phyloP scores from a whole-genome alignment of 2,113 vertebrate species.

The Trematomus loennbergii region DNA sequence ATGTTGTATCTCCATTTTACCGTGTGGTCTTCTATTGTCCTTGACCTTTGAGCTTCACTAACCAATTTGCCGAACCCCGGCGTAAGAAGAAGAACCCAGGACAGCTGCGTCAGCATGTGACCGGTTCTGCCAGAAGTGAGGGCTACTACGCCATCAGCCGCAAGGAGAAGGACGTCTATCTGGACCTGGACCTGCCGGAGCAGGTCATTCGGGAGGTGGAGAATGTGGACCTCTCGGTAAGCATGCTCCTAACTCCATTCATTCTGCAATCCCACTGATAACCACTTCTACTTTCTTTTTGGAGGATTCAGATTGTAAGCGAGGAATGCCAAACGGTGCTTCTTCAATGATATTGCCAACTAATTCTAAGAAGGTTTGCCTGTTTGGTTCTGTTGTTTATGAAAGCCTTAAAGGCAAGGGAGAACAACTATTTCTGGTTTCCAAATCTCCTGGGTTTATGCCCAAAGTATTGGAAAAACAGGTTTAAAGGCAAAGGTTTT shows the following conservation, averaged over 20 bases:
- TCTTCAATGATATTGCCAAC: not conserved
- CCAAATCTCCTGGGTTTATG: no score
- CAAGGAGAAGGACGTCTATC: constrained; percentile 93
- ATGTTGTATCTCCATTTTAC: not conserved
- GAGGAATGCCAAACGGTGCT: not conserved
- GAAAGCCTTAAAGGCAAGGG: no score
- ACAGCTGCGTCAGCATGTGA: constrained; percentile 89
- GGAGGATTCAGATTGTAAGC: not conserved
- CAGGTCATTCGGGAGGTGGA: constrained; percentile 87
- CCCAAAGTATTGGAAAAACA: no score
- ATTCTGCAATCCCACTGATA: not conserved
- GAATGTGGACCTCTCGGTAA: constrained; percentile 85
- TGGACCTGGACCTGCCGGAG: constrained; percentile 89
- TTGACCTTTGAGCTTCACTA: constrained; percentile 87
- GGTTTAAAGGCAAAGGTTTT: no score
- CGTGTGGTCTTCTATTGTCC: constrained; percentile 53
- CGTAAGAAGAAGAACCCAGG: constrained; percentile 87
- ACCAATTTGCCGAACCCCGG: constrained; percentile 91
- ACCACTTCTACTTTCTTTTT: not conserved
- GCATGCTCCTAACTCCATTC: not conserved
- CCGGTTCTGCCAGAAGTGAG: constrained; percentile 92
- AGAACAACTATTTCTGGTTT: no score
- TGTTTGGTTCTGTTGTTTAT: not conserved
- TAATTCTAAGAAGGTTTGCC: not conserved
- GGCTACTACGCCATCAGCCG: constrained; percentile 95